Percentiles rank a stretch among this genome's conserved stretches.
Conservation (phyloP, 2,888 invertebrate genomes). For the Axea sp. region DNA sequence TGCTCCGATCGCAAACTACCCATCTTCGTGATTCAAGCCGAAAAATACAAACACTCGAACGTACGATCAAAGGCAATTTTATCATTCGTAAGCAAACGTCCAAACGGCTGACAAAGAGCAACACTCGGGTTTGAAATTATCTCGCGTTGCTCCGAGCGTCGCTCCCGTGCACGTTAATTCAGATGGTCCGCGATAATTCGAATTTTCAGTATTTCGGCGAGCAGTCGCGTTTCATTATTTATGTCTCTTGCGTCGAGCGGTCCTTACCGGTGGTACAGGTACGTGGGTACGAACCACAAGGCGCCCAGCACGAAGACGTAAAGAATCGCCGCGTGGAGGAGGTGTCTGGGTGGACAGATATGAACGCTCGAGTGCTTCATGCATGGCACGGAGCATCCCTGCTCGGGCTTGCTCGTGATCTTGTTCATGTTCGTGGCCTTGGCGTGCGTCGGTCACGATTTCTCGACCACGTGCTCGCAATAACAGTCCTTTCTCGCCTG, state of each 20-base stretch:
- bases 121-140: too few species aligned
- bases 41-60: too few species aligned
- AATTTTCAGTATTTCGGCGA: too few species aligned
- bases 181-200: too few species aligned
- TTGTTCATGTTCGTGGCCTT: slow-evolving; percentile 54
- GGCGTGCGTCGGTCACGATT: slow-evolving; percentile 57
- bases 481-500: slow-evolving; percentile 36
- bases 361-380: slow-evolving; percentile 66
- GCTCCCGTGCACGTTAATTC: too few species aligned
- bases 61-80: too few species aligned
- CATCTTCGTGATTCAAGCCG: too few species aligned
- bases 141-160: too few species aligned
- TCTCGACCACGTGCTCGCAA: slow-evolving; percentile 24
- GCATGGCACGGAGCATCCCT: slow-evolving; percentile 68
- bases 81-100: too few species aligned
- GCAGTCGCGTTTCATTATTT: too few species aligned
- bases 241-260: background rate
- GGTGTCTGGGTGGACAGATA: slow-evolving; percentile 66
- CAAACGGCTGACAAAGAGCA: too few species aligned
- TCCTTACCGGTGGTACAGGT: slow-evolving; percentile 73
- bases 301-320: slow-evolving; percentile 70
- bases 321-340: slow-evolving; percentile 70
- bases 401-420: slow-evolving; percentile 38
- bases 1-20: too few species aligned
- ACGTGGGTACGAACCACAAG: slow-evolving; percentile 72